Percentiles rank a stretch among this genome's conserved stretches.
These are phyloP conservation scores for Halocynthia aurantium DNA, from an alignment of 23 tunicate genomes.

Conservation along the genomic window DNA sequence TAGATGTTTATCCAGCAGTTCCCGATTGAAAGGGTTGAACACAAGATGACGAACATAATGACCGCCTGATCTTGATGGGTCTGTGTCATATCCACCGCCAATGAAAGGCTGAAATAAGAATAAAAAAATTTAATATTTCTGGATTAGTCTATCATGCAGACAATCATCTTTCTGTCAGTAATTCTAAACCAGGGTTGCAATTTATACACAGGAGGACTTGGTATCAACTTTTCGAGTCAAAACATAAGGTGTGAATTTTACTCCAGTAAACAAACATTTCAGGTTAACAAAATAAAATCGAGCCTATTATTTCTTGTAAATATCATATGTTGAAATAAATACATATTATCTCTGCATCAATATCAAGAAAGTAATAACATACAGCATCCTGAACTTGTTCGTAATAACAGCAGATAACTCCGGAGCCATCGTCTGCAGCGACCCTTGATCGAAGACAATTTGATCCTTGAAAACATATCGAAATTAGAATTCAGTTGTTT, in stretches of 20 bases:
- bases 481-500: too few relatives aligned
- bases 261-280: too few relatives aligned
- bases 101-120: not conserved
- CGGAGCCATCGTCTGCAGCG: slow-evolving; percentile 17
- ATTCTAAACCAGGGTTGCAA: not conserved
- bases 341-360: too few relatives aligned
- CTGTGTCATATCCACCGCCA: not conserved
- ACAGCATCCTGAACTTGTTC: too few relatives aligned
- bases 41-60: not conserved
- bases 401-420: slow-evolving; percentile 11
- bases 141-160: too few relatives aligned
- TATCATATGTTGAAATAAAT: too few relatives aligned
- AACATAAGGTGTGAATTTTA: too few relatives aligned
- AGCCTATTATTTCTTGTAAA: too few relatives aligned
- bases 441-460: not conserved
- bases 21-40: not conserved
- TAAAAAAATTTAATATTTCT: not conserved
- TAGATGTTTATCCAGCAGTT: not conserved
- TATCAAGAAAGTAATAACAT: too few relatives aligned
- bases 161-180: not conserved
- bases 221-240: too few relatives aligned
- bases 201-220: not conserved
- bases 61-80: not conserved
- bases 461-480: not conserved
- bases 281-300: too few relatives aligned